These are phyloP conservation scores for Falco biarmicus DNA, from an alignment of 2,797 vertebrate species.

Conservation along the genomic window DNA sequence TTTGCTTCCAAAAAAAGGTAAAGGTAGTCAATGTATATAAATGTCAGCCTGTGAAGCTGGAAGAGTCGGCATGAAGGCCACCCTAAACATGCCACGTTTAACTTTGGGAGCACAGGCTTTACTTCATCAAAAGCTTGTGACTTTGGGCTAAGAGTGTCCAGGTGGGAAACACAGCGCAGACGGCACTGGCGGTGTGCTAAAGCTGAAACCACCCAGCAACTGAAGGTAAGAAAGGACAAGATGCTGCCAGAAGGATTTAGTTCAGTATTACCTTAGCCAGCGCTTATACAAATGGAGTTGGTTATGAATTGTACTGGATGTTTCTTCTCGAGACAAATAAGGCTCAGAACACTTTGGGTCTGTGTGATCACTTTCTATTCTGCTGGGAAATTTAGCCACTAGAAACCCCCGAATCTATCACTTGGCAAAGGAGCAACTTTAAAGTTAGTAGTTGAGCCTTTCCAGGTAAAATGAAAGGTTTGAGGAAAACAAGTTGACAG, in stretches of 20 bases:
- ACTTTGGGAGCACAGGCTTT: neutral
- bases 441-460: neutral
- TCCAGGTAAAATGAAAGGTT: neutral
- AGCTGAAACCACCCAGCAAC: neutral
- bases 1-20: neutral
- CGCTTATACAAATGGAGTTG: neutral
- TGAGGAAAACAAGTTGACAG: neutral
- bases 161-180: neutral
- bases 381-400: neutral
- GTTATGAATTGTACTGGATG: neutral
- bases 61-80: neutral
- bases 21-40: no score
- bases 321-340: neutral
- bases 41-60: neutral
- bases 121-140: neutral
- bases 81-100: neutral
- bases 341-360: neutral
- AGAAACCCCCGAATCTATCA: neutral
- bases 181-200: neutral
- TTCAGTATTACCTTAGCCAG: neutral
- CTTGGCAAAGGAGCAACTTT: neutral
- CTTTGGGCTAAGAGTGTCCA: neutral
- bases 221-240: fast-evolving
- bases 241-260: neutral
- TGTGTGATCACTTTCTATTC: neutral